Evolutionary conservation across 2,888 invertebrate genomes (phyloP).

Genomic region (Amblyjoppa proteus): DNA sequence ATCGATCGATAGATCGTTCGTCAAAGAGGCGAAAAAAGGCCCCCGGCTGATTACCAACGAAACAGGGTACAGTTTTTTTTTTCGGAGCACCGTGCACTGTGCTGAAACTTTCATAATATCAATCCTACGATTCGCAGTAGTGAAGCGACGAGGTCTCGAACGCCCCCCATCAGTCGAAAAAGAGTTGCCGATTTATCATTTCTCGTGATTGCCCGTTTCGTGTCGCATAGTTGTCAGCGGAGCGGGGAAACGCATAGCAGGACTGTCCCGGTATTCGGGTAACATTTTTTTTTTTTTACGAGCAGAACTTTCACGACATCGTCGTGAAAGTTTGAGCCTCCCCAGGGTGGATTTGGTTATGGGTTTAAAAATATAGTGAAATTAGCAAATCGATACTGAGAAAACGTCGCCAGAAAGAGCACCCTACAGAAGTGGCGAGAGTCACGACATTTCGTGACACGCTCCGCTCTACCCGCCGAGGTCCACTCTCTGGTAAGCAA

Average conservation of each 20-base stretch:
- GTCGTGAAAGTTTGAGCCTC: conserved; percentile 15
- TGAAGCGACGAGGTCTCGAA: too few species aligned
- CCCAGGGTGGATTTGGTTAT: neutral
- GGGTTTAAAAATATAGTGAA: conserved; percentile 27
- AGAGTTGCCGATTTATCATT: neutral
- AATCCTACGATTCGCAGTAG: neutral
- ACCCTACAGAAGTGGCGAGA: conserved; percentile 60
- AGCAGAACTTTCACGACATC: conserved; percentile 50
- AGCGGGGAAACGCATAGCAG: conserved; percentile 23
- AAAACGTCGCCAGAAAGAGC: conserved; percentile 40
- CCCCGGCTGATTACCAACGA: neutral
- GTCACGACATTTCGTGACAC: conserved; percentile 71
- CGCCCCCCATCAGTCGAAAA: neutral
- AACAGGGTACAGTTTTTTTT: neutral
- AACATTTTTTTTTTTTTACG: conserved; percentile 55
- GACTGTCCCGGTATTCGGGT: conserved; percentile 6
- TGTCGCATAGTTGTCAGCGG: neutral
- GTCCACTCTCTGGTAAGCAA: conserved; percentile 28
- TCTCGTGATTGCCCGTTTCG: neutral
- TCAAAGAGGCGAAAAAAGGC: conserved; percentile 12
- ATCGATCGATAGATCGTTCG: conserved; percentile 28
- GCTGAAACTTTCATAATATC: neutral
- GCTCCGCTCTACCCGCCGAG: conserved; percentile 25
- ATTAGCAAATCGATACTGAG: conserved; percentile 64
- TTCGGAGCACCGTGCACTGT: neutral